phyloP scores from a whole-genome alignment of 2,797 vertebrate genomes.

The Dromococcyx pavoninus region DNA sequence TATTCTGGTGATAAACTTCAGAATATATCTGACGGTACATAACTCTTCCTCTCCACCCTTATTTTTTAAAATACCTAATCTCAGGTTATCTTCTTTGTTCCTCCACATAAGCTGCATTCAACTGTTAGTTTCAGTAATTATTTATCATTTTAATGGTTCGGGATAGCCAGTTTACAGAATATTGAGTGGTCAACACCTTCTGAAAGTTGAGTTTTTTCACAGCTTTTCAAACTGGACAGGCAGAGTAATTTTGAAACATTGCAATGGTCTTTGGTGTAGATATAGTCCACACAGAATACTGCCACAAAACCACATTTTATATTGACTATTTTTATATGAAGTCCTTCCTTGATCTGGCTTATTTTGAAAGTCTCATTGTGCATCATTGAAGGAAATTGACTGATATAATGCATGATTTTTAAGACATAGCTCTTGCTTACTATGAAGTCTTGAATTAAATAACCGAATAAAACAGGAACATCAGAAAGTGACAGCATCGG shows the following conservation, averaged over 20 bases:
- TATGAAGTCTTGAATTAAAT: background rate
- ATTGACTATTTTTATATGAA: background rate
- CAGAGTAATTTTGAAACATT: background rate
- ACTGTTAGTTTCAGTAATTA: background rate
- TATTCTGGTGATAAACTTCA: background rate
- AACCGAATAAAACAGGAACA: background rate
- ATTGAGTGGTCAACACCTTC: background rate
- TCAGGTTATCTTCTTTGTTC: background rate
- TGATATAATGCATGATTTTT: background rate
- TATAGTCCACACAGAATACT: background rate
- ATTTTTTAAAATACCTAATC: background rate
- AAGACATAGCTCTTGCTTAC: background rate
- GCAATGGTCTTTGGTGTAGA: background rate
- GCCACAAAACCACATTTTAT: background rate
- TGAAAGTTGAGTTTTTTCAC: background rate
- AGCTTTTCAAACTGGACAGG: background rate
- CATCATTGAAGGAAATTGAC: background rate
- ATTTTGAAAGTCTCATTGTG: background rate
- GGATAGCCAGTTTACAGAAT: background rate
- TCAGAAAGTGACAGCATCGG: background rate
- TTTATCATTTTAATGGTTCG: background rate
- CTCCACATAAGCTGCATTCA: background rate
- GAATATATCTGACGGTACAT: background rate
- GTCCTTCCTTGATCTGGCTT: background rate
- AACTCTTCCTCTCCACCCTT: accelerated